A percentile compares a stretch with the other conserved stretches of the same genome.
Evolutionary conservation across 2,797 vertebrate genomes (phyloP).

Genomic region (Acomys russatus): DNA sequence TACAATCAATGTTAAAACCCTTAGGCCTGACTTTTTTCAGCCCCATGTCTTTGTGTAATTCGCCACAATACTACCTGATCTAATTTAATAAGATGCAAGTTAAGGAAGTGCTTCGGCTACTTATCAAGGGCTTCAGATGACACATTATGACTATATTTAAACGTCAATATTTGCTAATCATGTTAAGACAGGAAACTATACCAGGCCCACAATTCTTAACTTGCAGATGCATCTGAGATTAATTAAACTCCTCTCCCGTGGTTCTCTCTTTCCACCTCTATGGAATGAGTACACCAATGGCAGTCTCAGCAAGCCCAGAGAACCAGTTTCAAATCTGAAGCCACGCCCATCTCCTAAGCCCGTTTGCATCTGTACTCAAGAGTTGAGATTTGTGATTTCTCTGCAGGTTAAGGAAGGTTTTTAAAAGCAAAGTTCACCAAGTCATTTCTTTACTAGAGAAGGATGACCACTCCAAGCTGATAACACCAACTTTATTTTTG

Average conservation of each 20-base stretch:
- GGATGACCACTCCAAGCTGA: background rate
- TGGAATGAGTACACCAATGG: constrained; percentile 74
- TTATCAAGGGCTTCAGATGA: constrained; percentile 91
- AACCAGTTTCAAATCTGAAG: constrained; percentile 53
- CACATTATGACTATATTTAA: constrained; percentile 91
- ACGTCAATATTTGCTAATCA: constrained; percentile 93
- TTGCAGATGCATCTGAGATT: constrained; percentile 89
- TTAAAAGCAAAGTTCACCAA: constrained; percentile 59
- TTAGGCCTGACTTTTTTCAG: constrained; percentile 88
- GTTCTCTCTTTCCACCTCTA: constrained; percentile 31
- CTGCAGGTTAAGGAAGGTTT: constrained; percentile 3
- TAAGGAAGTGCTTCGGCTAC: constrained; percentile 92
- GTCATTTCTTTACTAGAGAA: constrained; percentile 65
- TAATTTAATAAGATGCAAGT: constrained; percentile 91
- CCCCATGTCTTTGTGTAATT: constrained; percentile 87
- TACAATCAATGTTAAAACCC: constrained; percentile 90
- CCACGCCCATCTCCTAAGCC: constrained; percentile 45
- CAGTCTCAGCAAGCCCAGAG: constrained; percentile 50
- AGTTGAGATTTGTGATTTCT: constrained; percentile 25
- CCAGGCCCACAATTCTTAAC: constrained; percentile 88
- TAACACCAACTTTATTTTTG: background rate
- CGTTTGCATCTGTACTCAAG: background rate
- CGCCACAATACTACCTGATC: constrained; percentile 85
- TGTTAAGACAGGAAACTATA: constrained; percentile 90
- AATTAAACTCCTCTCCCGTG: constrained; percentile 87